Percentiles rank a stretch among this genome's conserved stretches.
These are phyloP conservation scores for Pseudomyrmex pallidus DNA, from an alignment of 1,140 invertebrate species.

Conservation along the genomic window DNA sequence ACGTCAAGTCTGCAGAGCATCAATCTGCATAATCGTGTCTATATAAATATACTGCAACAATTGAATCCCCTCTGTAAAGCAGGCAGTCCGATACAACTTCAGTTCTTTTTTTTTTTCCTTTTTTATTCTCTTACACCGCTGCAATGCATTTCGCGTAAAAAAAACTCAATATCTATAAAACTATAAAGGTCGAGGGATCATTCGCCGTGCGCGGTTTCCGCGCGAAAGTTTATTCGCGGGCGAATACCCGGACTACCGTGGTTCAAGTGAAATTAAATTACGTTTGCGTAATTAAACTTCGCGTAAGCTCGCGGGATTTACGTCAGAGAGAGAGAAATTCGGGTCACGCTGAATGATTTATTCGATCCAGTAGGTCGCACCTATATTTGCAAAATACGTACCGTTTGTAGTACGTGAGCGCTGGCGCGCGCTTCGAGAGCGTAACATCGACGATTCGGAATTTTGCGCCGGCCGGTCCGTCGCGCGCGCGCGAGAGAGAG, in stretches of 20 bases:
- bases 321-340: slow-evolving; percentile 23
- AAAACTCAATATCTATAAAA: slow-evolving; percentile 1
- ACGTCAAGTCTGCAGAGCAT: no score
- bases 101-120: not conserved
- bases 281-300: slow-evolving; percentile 54
- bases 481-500: slow-evolving; percentile 22
- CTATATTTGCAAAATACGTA: slow-evolving; percentile 56
- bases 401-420: slow-evolving; percentile 43
- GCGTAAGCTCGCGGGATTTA: slow-evolving; percentile 52
- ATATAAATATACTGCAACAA: no score
- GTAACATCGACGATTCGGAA: slow-evolving; percentile 38
- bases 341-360: slow-evolving; percentile 66
- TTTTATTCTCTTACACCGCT: not conserved
- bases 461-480: slow-evolving; percentile 21
- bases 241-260: slow-evolving; percentile 12
- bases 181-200: slow-evolving; percentile 35
- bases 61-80: not conserved
- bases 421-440: not conserved
- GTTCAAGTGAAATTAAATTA: slow-evolving; percentile 42
- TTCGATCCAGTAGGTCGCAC: slow-evolving; percentile 30
- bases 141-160: not conserved
- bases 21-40: no score
- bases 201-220: not conserved
- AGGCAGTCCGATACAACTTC: no score
- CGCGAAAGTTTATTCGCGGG: slow-evolving; percentile 34